phyloP scores from a whole-genome alignment of 2,113 vertebrate genomes.

The Anhinga anhinga region DNA sequence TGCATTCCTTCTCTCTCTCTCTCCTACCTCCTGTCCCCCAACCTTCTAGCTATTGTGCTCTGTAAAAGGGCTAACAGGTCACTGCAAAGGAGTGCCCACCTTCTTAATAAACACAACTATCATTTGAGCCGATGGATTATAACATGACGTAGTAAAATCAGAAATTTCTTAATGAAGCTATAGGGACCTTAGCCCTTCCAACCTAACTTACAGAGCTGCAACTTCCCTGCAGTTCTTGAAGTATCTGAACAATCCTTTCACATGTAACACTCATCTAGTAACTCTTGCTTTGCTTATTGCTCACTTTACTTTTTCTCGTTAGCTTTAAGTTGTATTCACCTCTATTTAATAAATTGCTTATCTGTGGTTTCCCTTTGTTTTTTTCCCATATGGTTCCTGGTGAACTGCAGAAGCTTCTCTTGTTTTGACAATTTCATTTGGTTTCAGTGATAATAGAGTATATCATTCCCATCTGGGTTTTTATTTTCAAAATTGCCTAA shows the following conservation, averaged over 20 bases:
- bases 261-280: background rate
- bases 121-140: background rate
- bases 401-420: background rate
- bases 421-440: background rate
- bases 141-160: background rate
- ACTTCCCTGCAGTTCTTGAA: background rate
- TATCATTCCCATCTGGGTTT: background rate
- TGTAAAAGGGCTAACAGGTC: background rate
- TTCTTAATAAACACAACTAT: background rate
- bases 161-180: background rate
- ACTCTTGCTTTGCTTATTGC: background rate
- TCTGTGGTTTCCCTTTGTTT: background rate
- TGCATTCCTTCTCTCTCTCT: background rate
- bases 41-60: background rate
- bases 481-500: background rate
- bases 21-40: background rate
- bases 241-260: background rate
- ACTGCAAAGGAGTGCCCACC: background rate
- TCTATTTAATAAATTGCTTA: background rate
- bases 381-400: background rate
- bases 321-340: background rate
- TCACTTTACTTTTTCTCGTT: background rate
- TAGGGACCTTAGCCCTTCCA: background rate
- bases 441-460: background rate
- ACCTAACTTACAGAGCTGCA: background rate